Base-by-base conservation (phyloP, 2,113 vertebrate genomes). In the Sylvia atricapilla region DNA sequence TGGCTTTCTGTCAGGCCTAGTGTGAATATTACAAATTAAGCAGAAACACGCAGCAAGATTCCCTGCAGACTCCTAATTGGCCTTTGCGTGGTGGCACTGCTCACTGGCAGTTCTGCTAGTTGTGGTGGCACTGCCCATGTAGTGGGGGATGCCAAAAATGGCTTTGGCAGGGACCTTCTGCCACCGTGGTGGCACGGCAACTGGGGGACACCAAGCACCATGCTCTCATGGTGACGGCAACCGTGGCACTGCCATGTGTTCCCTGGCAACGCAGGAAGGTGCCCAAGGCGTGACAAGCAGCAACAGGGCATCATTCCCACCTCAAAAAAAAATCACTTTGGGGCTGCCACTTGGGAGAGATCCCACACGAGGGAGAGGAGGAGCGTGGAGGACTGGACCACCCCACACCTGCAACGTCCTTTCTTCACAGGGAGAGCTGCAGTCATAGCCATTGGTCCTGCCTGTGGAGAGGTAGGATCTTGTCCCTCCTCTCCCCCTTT, bases 161-260 rank as follows among this genome's bases (percentile, higher is more conserved):
- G 43, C 55, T 77, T 87, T 25, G 2, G 5, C 17, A n/a, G 67
- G 41, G 31, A 39, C 52, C 15, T 17, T 44, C 31, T 3, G 9
- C 41, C 53, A 19, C 33, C 9, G 0, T 1, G 35, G 43, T 3
- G 3, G 31, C 27, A 43, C 0, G 0, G 37, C 41, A 5, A 15
- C 0, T 1, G 0, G 17, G 31, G 43, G 14, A 46, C 52, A 21
- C 17, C 6, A 1, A 41, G 53, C 0, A 0, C 44, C 1, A 0
- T 7, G 43, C 4, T 79, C 17, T 50, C 0, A 0, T 28, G 16
- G 52, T 58, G n/a, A 52, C 0, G 0, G 39, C 2, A 6, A 10
- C 47, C 17, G 4, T 0, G 1, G 27, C 56, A 50, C 10, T 0
- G 0, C 67, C 1, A 1, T 0, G 0, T 17, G 37, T 12, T 59